A percentile compares a stretch with the other conserved stretches of the same genome.
These are phyloP conservation scores for Sandelia bainsii DNA, from an alignment of 2,797 vertebrate genomes.

Conservation along the genomic window DNA sequence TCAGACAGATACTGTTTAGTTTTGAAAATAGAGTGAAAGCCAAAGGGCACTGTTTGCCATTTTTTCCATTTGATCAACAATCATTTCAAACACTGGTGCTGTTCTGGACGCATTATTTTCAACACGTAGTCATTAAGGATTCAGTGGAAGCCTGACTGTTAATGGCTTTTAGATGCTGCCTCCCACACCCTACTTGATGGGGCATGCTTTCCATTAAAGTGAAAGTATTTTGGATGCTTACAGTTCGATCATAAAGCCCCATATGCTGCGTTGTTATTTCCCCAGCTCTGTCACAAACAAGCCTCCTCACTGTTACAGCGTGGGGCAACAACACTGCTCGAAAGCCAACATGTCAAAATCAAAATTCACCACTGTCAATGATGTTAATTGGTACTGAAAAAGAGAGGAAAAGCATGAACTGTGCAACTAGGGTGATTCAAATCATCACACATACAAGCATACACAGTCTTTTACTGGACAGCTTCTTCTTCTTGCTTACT, in stretches of 20 bases:
- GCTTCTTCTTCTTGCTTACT: slow-evolving; percentile 28
- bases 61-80: slow-evolving; percentile 62
- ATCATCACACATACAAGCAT: slow-evolving; percentile 35
- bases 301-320: slow-evolving; percentile 53
- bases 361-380: slow-evolving; percentile 77
- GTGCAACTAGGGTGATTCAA: slow-evolving; percentile 54
- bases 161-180: slow-evolving; percentile 75
- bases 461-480: slow-evolving; percentile 41
- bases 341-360: slow-evolving; percentile 77
- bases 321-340: slow-evolving; percentile 52
- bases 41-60: slow-evolving; percentile 46
- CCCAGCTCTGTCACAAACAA: slow-evolving; percentile 63
- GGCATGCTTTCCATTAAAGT: slow-evolving; percentile 74
- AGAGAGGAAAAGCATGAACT: slow-evolving; percentile 35
- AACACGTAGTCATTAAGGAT: slow-evolving; percentile 65
- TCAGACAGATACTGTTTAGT: slow-evolving; percentile 23
- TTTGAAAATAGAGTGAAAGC: slow-evolving; percentile 30
- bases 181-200: slow-evolving; percentile 75
- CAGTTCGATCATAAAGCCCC: slow-evolving; percentile 73
- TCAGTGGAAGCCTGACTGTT: slow-evolving; percentile 61
- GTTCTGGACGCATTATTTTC: slow-evolving; percentile 53
- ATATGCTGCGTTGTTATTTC: slow-evolving; percentile 72
- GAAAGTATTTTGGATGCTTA: slow-evolving; percentile 68
- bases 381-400: slow-evolving; percentile 71
- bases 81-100: slow-evolving; percentile 57